phyloP scores from a whole-genome alignment of 2,113 vertebrate species.

The Rhodinocichla rosea region DNA sequence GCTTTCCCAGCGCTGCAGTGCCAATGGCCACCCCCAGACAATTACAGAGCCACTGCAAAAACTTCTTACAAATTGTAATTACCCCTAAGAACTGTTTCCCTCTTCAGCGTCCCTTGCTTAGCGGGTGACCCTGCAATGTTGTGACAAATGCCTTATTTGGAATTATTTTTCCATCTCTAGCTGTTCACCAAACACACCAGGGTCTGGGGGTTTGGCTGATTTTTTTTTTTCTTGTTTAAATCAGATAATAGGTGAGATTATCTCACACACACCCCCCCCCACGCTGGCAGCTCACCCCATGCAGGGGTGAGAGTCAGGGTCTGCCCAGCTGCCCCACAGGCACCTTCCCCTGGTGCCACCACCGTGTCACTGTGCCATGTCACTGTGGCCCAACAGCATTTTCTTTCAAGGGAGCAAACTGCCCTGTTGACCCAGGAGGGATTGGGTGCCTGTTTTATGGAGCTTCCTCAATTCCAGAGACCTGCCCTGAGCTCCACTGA shows the following conservation, averaged over 20 bases:
- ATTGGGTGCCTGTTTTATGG: neutral
- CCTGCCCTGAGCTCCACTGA: accelerated
- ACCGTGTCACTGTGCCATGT: accelerated
- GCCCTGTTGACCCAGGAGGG: neutral
- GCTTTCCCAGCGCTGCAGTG: neutral
- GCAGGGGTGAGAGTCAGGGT: too few relatives aligned
- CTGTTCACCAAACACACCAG: neutral
- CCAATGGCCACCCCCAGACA: slow-evolving; percentile 9
- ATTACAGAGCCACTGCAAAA: slow-evolving; percentile 5
- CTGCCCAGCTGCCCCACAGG: neutral
- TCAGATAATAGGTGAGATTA: accelerated
- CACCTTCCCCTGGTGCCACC: neutral
- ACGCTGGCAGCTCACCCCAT: accelerated
- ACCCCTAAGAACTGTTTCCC: slow-evolving; percentile 30
- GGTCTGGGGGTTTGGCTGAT: neutral
- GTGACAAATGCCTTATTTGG: slow-evolving; percentile 26
- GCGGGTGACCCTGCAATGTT: slow-evolving; percentile 39
- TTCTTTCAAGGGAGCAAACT: too few relatives aligned
- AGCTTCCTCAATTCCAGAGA: neutral
- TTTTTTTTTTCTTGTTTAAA: neutral
- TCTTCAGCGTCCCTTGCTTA: neutral
- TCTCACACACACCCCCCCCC: neutral
- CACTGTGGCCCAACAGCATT: accelerated
- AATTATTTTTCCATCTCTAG: slow-evolving; percentile 24
- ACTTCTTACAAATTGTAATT: slow-evolving; percentile 48